Conservation (phyloP, 1,140 invertebrate species). For the Brachionus paranguensis region DNA sequence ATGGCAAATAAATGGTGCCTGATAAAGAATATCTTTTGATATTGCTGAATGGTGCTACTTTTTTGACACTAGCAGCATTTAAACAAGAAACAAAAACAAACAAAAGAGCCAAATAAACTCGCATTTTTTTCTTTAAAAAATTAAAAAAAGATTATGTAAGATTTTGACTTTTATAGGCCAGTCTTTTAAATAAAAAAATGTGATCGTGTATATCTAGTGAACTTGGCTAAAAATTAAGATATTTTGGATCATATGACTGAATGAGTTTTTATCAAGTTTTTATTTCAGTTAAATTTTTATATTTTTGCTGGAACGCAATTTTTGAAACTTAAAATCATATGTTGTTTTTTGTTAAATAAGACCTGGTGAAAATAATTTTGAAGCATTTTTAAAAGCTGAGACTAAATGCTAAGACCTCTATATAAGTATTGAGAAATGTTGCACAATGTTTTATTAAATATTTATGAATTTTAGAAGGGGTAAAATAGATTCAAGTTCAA, state of each 20-base stretch:
- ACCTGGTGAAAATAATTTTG: background rate
- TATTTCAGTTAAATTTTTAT: background rate
- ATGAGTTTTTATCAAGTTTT: background rate
- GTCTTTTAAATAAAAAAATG: background rate
- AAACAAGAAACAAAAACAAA: background rate
- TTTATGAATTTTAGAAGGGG: background rate
- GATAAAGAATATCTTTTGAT: constrained; percentile 15
- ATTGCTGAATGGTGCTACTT: constrained; percentile 27
- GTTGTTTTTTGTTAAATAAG: background rate
- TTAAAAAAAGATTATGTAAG: background rate
- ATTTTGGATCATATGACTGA: background rate
- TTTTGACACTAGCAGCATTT: constrained; percentile 25
- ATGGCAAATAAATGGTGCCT: constrained; percentile 66
- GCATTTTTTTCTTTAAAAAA: background rate
- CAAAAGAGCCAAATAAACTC: background rate
- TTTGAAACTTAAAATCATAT: background rate
- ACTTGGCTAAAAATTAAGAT: background rate
- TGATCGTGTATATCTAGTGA: background rate
- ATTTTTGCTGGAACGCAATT: background rate
- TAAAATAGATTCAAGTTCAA: background rate
- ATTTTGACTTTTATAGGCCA: background rate
- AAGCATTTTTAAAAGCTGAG: background rate
- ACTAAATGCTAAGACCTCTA: background rate
- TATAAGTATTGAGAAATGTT: background rate
- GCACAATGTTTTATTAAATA: background rate